Evolutionary conservation across 2,113 vertebrate genomes (phyloP).

Genomic region (Acanthisitta chloris): DNA sequence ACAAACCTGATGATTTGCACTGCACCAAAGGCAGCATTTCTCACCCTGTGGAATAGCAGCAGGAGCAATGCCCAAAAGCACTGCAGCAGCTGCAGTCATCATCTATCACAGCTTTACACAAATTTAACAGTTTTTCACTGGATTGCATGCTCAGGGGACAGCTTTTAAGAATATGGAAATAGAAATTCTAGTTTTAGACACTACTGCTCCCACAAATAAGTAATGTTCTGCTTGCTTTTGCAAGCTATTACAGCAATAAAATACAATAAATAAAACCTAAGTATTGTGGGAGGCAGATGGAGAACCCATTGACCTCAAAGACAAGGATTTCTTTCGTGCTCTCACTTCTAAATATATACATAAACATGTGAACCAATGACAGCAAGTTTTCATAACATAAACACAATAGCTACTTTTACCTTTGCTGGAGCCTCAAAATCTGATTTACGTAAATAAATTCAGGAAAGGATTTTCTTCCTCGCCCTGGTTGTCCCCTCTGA

Average conservation of each 20-base stretch:
- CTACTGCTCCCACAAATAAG: background rate
- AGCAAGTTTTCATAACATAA: background rate
- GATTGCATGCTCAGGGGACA: background rate
- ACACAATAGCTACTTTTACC: background rate
- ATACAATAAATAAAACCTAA: background rate
- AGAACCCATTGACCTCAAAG: background rate
- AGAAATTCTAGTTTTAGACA: background rate
- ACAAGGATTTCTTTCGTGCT: background rate
- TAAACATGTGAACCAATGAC: background rate
- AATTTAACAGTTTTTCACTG: background rate
- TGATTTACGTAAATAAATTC: background rate
- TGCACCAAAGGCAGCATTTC: background rate
- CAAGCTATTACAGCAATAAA: background rate
- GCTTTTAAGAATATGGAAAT: background rate
- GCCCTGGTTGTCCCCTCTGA: background rate
- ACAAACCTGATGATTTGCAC: background rate
- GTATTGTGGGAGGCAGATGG: background rate
- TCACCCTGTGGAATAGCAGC: background rate
- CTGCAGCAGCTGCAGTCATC: background rate
- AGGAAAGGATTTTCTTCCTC: background rate
- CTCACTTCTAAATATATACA: background rate
- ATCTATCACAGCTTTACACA: background rate
- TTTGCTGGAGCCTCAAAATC: background rate
- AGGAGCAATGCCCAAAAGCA: rapidly evolving
- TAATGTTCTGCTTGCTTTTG: background rate